These are phyloP conservation scores for Nemotelus nigrinus DNA, from an alignment of 2,888 invertebrate genomes.

Conservation along the genomic window DNA sequence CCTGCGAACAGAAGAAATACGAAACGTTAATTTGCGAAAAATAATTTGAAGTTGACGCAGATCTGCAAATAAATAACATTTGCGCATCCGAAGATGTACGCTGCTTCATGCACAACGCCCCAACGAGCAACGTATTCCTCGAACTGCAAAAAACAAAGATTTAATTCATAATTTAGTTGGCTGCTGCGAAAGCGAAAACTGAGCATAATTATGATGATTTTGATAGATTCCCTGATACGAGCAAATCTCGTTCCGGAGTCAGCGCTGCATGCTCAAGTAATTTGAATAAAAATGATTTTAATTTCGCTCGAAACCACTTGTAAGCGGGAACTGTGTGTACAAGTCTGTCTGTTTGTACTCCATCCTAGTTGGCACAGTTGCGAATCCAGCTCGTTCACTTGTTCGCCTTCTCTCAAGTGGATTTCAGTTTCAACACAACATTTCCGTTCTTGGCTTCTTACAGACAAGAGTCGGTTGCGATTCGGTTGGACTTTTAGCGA, in stretches of 20 bases:
- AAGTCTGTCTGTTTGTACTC: not conserved
- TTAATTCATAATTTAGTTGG: not conserved
- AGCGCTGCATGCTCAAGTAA: not conserved
- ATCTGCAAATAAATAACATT: no score
- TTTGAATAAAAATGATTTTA: conserved; percentile 29
- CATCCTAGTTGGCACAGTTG: conserved; percentile 3
- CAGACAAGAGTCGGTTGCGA: not conserved
- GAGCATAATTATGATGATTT: conserved; percentile 1
- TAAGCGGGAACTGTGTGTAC: not conserved
- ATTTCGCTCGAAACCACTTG: conserved; percentile 3
- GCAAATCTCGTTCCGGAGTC: not conserved
- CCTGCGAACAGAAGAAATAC: no score
- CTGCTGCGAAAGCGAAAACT: not conserved
- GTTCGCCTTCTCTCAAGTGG: conserved; percentile 16
- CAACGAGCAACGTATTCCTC: no score
- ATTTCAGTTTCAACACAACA: not conserved
- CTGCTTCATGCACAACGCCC: no score
- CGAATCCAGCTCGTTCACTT: conserved; percentile 7
- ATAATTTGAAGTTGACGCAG: no score
- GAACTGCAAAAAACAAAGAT: not conserved
- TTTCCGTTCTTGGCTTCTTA: conserved; percentile 4
- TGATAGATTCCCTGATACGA: not conserved
- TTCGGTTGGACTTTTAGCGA: not conserved
- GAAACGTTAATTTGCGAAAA: no score
- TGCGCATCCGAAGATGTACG: no score